Conservation (phyloP, 2,797 vertebrate species). For the Arnoldichthys spilopterus region DNA sequence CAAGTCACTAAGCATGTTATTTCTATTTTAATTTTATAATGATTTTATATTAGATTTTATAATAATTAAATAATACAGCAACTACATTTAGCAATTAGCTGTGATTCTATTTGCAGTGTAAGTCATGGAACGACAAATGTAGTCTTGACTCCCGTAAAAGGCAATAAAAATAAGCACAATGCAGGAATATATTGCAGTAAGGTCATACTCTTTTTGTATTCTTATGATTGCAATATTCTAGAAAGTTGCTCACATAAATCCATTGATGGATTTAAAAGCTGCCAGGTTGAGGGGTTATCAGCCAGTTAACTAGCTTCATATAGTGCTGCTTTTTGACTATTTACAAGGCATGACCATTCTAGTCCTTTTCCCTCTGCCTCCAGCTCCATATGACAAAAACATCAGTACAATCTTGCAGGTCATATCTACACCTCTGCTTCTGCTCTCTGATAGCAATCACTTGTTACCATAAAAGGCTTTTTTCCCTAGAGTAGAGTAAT, state of each 20-base stretch:
- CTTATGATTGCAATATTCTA: neutral
- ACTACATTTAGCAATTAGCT: too few relatives aligned
- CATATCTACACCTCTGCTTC: constrained; percentile 18
- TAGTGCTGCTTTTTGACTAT: neutral
- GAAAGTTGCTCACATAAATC: neutral
- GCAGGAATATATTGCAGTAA: neutral
- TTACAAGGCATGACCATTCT: constrained; percentile 17
- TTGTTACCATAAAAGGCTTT: constrained; percentile 41
- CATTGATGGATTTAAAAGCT: constrained; percentile 3
- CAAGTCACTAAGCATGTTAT: too few relatives aligned
- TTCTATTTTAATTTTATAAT: too few relatives aligned
- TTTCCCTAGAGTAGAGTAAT: constrained; percentile 30
- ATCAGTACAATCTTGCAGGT: constrained; percentile 22
- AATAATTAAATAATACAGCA: too few relatives aligned
- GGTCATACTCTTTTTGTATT: neutral
- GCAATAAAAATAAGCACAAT: too few relatives aligned
- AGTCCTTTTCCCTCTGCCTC: neutral
- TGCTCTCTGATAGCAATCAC: constrained; percentile 9
- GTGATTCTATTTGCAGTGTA: too few relatives aligned
- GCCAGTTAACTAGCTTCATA: neutral
- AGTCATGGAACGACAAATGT: too few relatives aligned
- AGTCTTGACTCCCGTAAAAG: too few relatives aligned
- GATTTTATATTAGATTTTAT: too few relatives aligned
- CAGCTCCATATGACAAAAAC: constrained; percentile 28
- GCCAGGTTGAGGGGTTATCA: neutral